Conservation (phyloP, 2,888 invertebrate species). For the Clunio marinus region DNA sequence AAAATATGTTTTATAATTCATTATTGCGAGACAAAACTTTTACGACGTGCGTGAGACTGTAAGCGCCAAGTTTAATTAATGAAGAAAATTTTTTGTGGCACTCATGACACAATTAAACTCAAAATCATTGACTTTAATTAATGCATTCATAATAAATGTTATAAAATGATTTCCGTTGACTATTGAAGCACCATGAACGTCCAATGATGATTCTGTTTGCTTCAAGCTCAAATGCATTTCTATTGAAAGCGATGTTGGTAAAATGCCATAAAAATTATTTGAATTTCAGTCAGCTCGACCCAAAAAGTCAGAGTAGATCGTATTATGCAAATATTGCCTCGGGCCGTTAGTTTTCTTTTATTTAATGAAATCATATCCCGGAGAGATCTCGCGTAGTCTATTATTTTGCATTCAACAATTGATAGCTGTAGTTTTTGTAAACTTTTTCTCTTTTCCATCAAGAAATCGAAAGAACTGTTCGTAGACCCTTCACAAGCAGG, state of each 20-base stretch:
- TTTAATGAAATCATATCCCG: constrained; percentile 28
- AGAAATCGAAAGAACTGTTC: not conserved
- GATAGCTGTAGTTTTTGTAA: constrained; percentile 25
- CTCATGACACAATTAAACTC: not conserved
- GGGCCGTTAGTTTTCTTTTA: constrained; percentile 28
- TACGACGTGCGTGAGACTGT: not conserved
- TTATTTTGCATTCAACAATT: constrained; percentile 33
- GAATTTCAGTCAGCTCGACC: not conserved
- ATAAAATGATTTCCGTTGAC: not conserved
- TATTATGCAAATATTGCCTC: constrained; percentile 29
- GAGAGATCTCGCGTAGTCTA: constrained; percentile 15
- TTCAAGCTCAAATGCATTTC: not conserved
- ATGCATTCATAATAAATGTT: not conserved
- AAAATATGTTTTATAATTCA: no score
- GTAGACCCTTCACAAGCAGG: not conserved
- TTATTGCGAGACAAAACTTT: no score
- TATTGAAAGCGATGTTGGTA: no score
- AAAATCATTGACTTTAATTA: not conserved
- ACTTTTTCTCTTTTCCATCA: not conserved
- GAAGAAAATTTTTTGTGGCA: no score
- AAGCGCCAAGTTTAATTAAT: not conserved
- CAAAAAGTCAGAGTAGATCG: not conserved
- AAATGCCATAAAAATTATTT: no score
- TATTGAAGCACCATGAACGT: no score
- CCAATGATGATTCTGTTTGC: no score